Percentiles rank a stretch among this genome's conserved stretches.
Evolutionary conservation across 1,140 invertebrate genomes (phyloP).

Genomic region (Cryptotermes secundus): DNA sequence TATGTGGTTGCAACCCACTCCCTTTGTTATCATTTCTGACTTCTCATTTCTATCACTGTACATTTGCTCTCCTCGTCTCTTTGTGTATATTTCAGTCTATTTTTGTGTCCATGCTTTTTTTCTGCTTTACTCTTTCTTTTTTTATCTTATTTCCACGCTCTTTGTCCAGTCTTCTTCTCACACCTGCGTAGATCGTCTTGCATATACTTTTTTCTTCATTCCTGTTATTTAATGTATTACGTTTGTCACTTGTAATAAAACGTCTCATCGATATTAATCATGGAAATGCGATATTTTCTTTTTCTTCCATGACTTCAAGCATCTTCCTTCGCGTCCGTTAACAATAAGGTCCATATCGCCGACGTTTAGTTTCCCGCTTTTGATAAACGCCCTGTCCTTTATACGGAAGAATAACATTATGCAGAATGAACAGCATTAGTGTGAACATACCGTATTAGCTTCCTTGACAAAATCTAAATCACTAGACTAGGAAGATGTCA

Average conservation of each 20-base stretch:
- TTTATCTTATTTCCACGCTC: background rate
- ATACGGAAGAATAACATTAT: background rate
- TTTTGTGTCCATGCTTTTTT: background rate
- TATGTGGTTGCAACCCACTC: background rate
- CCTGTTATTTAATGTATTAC: background rate
- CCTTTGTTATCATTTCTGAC: background rate
- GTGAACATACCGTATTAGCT: no score
- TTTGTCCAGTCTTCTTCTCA: background rate
- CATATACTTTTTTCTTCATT: background rate
- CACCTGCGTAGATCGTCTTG: background rate
- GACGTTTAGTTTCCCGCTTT: background rate
- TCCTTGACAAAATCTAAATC: no score
- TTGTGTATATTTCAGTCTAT: slow-evolving; percentile 10
- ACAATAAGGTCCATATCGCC: background rate
- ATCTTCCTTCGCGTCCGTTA: background rate
- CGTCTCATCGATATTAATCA: background rate
- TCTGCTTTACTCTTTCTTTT: no score
- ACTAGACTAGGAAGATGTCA: no score
- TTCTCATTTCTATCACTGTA: background rate
- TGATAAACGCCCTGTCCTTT: background rate
- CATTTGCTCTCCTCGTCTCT: background rate
- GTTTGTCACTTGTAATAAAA: background rate
- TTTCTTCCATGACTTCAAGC: background rate
- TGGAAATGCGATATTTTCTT: background rate
- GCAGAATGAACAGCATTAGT: background rate